Base-by-base conservation (phyloP, 1,140 invertebrate species). In the Cotesia vestalis region DNA sequence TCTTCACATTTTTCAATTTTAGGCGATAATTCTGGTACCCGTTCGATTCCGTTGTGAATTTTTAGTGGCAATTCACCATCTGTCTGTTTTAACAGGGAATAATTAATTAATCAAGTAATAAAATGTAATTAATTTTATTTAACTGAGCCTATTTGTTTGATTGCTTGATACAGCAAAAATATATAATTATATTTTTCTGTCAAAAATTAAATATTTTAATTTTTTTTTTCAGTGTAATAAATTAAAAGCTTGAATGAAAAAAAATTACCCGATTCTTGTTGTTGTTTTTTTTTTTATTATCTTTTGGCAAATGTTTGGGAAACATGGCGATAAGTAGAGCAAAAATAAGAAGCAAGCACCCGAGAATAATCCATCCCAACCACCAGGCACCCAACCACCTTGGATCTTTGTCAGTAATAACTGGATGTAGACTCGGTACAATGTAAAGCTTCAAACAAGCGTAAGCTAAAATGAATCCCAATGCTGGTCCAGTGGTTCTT, bases 321-420 rank as follows among this genome's bases (percentile, higher is more conserved):
- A 91, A 91, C 75, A 90, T 84, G 0, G 89, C 88, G 55, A 91
- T 89, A 2, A 91, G 75, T n/a, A 89, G 72, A 2, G 90, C 83
- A 73, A 91, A 89, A 20, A 90, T 77, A n/a, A 87, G 82, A 88
- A 91, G 89, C 1, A 88, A 78, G 0, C 83, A 83, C 4, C 90
- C 90, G 12, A 91, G 77, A 57, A 91, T 87, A 6, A 91, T 84
- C 90, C 90, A 91, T 20, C 90, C 90, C 12, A 93, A 79, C 92
- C 92, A 93, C 91, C 91, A 93, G 9, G 91, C 91, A 14, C 92
- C 92, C 57, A 92, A 76, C 91, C 91, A 93, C 74, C 91, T 82
- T 67, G 89, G 88, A 83, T 92, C 91, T 61, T 89, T 87, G 27
- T 88, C 86, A n/a, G 84, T 86, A 34, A 92, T 92, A 6, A 90